These are phyloP conservation scores for Campopleginae sp. DNA, from an alignment of 2,888 invertebrate genomes.

Conservation along the genomic window DNA sequence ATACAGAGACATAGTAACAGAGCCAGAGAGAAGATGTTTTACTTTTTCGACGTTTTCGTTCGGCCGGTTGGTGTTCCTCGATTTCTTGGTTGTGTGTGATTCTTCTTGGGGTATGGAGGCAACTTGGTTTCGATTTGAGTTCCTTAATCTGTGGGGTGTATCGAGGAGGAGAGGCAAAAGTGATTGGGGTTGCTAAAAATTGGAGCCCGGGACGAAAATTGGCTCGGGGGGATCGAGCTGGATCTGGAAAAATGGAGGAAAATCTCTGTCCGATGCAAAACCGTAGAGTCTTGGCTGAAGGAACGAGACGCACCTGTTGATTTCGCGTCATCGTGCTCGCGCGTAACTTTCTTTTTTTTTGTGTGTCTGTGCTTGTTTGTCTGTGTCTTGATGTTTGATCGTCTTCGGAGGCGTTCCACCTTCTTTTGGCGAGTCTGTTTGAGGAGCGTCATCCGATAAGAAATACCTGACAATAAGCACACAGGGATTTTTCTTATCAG, in stretches of 20 bases:
- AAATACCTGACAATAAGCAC: conserved; percentile 69
- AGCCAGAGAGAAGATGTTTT: neutral
- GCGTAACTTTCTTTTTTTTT: conserved; percentile 28
- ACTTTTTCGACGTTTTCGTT: neutral
- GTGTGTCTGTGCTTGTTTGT: conserved; percentile 29
- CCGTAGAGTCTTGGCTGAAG: neutral
- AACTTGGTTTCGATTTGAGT: conserved; percentile 1
- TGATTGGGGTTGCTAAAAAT: too few relatives aligned
- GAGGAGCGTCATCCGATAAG: conserved; percentile 73
- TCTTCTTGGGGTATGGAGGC: neutral
- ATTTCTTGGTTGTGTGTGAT: neutral
- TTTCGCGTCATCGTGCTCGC: conserved; percentile 26
- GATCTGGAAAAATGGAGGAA: neutral
- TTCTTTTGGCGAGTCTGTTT: conserved; percentile 73
- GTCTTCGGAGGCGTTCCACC: conserved; percentile 62
- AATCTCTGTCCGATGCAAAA: neutral
- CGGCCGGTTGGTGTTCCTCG: neutral
- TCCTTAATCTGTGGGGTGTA: neutral
- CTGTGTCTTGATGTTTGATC: conserved; percentile 68
- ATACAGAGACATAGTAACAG: neutral
- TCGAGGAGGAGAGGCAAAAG: neutral
- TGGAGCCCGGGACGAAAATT: neutral
- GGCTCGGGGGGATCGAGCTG: neutral
- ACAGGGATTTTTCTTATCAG: conserved; percentile 37
- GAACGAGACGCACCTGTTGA: conserved; percentile 54